A percentile compares a stretch with the other conserved stretches of the same genome.
These are phyloP conservation scores for human DNA, from an alignment of 2,113 vertebrate genomes.

Conservation along the genomic window DNA sequence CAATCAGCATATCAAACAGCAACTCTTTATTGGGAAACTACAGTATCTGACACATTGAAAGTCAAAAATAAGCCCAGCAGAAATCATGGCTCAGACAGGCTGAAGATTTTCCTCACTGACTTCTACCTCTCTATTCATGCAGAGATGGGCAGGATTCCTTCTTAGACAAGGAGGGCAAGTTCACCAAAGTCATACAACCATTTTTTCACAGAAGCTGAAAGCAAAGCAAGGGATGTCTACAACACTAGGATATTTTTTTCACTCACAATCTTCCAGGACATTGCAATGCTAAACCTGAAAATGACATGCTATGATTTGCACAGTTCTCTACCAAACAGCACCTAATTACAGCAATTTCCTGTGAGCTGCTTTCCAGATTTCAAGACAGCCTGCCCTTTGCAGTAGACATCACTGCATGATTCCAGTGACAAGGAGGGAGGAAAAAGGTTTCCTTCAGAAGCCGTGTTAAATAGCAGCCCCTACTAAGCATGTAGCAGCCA, in stretches of 20 bases:
- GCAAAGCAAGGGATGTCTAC: background rate
- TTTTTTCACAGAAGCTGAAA: background rate
- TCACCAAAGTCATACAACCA: background rate
- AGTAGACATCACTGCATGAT: background rate
- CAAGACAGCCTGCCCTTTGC: background rate
- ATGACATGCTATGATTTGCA: background rate
- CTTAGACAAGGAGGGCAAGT: background rate
- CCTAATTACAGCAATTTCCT: background rate
- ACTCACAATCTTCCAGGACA: background rate
- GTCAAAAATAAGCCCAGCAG: background rate
- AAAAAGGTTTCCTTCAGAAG: background rate
- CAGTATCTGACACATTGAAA: background rate
- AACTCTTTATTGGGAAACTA: background rate
- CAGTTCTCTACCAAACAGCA: background rate
- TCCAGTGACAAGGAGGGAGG: background rate
- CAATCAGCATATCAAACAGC: background rate
- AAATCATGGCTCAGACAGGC: background rate
- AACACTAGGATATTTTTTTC: background rate
- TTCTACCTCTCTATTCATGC: background rate
- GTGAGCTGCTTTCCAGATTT: background rate
- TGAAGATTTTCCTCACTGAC: background rate
- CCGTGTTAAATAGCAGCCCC: background rate
- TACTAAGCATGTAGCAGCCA: background rate
- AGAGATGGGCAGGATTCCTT: background rate
- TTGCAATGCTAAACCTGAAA: background rate